A percentile compares a stretch with the other conserved stretches of the same genome.
These are phyloP conservation scores for Amblyopsis hoosieri DNA, from an alignment of 2,797 vertebrate genomes.

Conservation along the genomic window DNA sequence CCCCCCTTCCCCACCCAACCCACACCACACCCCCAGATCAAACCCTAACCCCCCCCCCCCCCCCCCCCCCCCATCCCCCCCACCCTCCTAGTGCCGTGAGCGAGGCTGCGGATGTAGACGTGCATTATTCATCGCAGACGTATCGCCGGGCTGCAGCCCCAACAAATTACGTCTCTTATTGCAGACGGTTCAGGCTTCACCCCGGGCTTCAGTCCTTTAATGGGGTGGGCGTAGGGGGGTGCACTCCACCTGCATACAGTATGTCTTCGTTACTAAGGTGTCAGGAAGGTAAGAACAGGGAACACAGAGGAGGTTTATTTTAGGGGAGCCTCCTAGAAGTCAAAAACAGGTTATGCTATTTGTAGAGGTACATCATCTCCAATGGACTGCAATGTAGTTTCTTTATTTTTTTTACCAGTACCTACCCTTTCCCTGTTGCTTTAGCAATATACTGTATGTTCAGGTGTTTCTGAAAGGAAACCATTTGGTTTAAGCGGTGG, in stretches of 20 bases:
- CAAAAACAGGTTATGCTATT: no score
- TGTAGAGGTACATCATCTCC: no score
- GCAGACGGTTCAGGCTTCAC: constrained; percentile 21
- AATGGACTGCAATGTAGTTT: no score
- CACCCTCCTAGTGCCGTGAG: constrained; percentile 33
- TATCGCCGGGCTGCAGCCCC: constrained; percentile 30
- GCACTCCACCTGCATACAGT: constrained; percentile 11
- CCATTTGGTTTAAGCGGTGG: no score
- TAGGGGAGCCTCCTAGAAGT: no score
- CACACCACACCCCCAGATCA: constrained; percentile 36
- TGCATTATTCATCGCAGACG: constrained; percentile 61
- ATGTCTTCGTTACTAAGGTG: constrained; percentile 32
- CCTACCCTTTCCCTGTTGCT: no score
- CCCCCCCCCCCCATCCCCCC: no score
- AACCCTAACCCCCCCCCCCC: constrained; percentile 28
- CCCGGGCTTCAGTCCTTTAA: constrained; percentile 24
- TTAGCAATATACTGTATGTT: no score
- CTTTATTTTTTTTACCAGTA: no score
- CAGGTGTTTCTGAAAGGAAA: no score
- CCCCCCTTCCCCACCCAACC: neutral
- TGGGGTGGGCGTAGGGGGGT: constrained; percentile 1
- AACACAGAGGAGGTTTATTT: neutral
- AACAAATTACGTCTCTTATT: constrained; percentile 55
- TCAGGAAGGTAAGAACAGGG: neutral
- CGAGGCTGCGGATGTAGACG: constrained; percentile 33